Base-by-base conservation (phyloP, 2,113 vertebrate genomes). In the Melanerpes formicivorus region DNA sequence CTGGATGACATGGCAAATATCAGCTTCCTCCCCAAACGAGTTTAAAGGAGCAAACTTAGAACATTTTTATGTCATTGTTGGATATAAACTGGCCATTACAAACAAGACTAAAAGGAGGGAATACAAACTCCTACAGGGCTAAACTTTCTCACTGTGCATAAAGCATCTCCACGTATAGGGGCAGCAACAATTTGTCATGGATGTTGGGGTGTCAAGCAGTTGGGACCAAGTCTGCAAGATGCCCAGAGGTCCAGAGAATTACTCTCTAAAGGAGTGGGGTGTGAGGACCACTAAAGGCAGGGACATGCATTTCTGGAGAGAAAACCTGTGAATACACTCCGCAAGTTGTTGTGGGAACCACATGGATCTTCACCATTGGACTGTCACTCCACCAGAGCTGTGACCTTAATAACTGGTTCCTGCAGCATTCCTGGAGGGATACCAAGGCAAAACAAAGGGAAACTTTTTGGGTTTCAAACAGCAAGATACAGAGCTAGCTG, bases 151-250 rank as follows among this genome's bases (percentile, higher is more conserved):
- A 15, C 11, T 6, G 4, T 5, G 12, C 9, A 32, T 63, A 48
- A 60, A 58, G 5, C 16, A 29, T 23, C 18, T 72, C 44, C 5
- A 32, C 0, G 0, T 12, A 13, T 12, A 34, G 0, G 1, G 3
- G 4, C 1, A 79, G 42, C 27, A 84, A 16, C 12, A 54, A 15
- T 54, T 54, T 60, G 8, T 54, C 12, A 11, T 44, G n/a, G 21
- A 75, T 30, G 5, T 0, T 54, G 32, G 23, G 4, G 7, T 25
- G 44, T 42, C 26, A 54, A 75, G 18, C 22, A 27, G 14, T 8
- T 27, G 23, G 48, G 34, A 42, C 11, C 18, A 18, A 18, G 34
- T 16, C 34, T 71, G 15, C 63, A 13, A 16, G 58, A 30, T 44
- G 25, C 17, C 54, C 19, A 56, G 48, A 64, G 42, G 18, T 42